A percentile compares a stretch with the other conserved stretches of the same genome.
Conservation (phyloP, 2,888 invertebrate genomes). For the Theodoxus fluviatilis region DNA sequence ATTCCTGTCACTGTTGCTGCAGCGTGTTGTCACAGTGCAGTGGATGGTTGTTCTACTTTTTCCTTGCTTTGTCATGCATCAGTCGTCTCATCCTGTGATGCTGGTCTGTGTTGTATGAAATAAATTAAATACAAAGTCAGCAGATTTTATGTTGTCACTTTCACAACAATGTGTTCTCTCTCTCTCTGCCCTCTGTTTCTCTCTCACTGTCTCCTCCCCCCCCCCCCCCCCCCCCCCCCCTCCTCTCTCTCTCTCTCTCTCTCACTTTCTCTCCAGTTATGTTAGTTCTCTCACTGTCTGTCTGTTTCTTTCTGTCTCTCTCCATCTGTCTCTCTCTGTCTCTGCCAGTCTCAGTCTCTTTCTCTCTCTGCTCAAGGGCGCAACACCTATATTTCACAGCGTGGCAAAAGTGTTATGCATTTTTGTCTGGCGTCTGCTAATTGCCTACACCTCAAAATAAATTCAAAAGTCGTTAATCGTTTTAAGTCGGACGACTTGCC, state of each 20-base stretch:
- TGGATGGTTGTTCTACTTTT: not conserved
- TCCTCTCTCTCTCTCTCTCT: not conserved
- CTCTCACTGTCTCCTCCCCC: not conserved
- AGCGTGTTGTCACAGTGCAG: no score
- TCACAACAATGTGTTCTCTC: not conserved
- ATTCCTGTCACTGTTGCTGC: not conserved
- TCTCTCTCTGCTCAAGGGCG: not conserved
- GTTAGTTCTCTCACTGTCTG: conserved; percentile 10
- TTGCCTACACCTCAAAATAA: no score
- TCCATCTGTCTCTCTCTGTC: conserved; percentile 22
- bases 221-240: not conserved
- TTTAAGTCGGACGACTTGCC: not conserved
- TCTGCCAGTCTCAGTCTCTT: conserved; percentile 16
- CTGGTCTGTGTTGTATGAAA: not conserved
- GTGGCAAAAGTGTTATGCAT: no score
- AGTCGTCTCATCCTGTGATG: not conserved
- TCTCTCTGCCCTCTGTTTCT: not conserved
- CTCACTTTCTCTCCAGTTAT: not conserved
- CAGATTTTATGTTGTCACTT: not conserved
- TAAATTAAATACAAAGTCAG: not conserved
- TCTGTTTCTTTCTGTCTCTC: conserved; percentile 24
- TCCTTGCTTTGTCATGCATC: not conserved
- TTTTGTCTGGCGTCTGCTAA: no score
- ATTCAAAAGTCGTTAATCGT: no score
- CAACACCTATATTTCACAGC: no score